Conservation (phyloP, 1,140 invertebrate genomes). For the Doryteuthis pealeii region DNA sequence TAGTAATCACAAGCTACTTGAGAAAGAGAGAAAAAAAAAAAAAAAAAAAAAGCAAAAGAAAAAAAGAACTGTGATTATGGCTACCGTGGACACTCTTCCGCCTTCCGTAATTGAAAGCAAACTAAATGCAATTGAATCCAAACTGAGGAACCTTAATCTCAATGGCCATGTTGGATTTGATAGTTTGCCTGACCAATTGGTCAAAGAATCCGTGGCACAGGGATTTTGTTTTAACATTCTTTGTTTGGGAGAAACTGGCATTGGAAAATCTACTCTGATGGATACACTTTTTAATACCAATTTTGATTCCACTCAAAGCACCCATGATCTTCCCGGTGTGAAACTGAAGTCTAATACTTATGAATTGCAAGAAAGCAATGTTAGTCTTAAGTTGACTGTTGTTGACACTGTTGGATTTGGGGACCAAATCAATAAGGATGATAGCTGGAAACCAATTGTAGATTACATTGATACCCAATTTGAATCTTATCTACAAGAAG, state of each 20-base stretch:
- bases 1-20: no score
- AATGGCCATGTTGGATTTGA: slow-evolving; percentile 98
- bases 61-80: no score
- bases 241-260: slow-evolving; percentile 91
- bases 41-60: no score
- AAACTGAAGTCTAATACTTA: slow-evolving; percentile 96
- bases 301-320: slow-evolving; percentile 89
- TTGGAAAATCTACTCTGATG: slow-evolving; percentile 98
- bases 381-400: slow-evolving; percentile 92
- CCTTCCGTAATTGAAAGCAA: slow-evolving; percentile 3
- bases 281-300: slow-evolving; percentile 98
- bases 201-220: slow-evolving; percentile 96
- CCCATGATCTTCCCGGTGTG: slow-evolving; percentile 88
- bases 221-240: slow-evolving; percentile 98
- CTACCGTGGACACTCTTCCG: no score
- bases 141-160: slow-evolving; percentile 79
- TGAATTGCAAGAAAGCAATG: slow-evolving; percentile 93
- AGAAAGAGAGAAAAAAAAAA: no score
- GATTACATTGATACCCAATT: slow-evolving; percentile 99
- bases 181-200: slow-evolving; percentile 96
- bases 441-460: slow-evolving; percentile 96
- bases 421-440: slow-evolving; percentile 99
- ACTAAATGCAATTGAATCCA: neutral
- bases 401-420: slow-evolving; percentile 98
- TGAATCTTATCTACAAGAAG: slow-evolving; percentile 95